Evolutionary conservation across 2,888 invertebrate species (phyloP).

Genomic region (Ichneumoninae sp.): DNA sequence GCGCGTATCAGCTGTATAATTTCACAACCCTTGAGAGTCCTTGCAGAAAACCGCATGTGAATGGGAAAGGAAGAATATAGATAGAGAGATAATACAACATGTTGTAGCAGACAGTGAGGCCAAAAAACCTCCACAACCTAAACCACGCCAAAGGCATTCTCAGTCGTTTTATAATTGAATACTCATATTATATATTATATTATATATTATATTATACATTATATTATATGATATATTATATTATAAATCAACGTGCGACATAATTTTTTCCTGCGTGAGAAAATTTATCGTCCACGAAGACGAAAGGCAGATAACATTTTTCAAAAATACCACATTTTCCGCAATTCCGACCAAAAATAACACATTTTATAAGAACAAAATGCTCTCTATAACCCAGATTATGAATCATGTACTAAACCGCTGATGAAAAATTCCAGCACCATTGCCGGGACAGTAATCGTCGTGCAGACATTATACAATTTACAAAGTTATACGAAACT

Average conservation of each 20-base stretch:
- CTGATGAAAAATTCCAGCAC: neutral
- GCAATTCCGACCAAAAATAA: neutral
- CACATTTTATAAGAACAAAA: neutral
- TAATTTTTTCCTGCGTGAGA: neutral
- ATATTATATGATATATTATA: no score
- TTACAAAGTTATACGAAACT: neutral
- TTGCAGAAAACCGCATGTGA: neutral
- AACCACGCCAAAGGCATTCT: neutral
- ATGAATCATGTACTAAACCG: neutral
- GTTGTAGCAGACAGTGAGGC: neutral
- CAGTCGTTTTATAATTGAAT: neutral
- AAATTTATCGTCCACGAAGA: neutral
- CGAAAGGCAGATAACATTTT: neutral
- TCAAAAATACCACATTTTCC: no score
- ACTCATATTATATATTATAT: no score
- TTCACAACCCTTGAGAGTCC: conserved; percentile 5
- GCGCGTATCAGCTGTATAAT: conserved; percentile 4
- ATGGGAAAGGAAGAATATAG: neutral
- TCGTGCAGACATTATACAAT: neutral
- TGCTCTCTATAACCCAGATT: neutral
- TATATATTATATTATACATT: no score
- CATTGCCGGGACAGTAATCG: neutral
- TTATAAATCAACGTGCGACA: neutral
- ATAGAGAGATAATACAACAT: neutral
- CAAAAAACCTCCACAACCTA: neutral